phyloP scores from a whole-genome alignment of 2,113 vertebrate species.

The Anthoscopus minutus region DNA sequence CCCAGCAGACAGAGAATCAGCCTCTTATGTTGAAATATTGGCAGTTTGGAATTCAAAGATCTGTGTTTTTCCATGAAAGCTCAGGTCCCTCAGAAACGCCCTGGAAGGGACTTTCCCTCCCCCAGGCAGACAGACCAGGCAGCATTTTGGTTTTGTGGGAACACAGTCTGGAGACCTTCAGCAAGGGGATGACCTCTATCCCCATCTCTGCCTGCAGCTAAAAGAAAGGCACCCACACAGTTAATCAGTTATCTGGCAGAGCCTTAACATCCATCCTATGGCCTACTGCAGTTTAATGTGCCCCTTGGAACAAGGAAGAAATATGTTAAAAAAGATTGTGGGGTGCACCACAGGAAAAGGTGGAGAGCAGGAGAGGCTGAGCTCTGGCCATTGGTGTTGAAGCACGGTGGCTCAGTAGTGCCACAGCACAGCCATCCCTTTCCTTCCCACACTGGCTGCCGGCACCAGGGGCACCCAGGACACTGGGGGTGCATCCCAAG shows the following conservation, averaged over 20 bases:
- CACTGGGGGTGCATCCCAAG: accelerated
- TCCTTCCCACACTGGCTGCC: not conserved
- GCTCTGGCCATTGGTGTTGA: not conserved
- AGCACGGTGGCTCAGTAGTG: accelerated
- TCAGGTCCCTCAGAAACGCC: not conserved
- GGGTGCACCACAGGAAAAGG: not conserved
- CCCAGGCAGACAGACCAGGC: not conserved
- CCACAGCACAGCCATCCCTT: not conserved
- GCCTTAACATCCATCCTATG: accelerated
- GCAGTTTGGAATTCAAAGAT: not conserved
- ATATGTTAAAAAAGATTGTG: not conserved
- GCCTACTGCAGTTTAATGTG: not conserved
- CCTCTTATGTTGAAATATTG: not conserved
- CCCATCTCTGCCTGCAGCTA: not conserved
- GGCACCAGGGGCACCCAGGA: not conserved
- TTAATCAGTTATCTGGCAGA: not conserved
- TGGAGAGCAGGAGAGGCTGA: not conserved
- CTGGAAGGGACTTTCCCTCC: not conserved
- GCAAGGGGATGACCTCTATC: not conserved
- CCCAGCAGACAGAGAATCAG: not conserved
- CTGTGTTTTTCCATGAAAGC: not conserved
- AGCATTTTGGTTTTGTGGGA: not conserved
- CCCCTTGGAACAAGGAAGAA: not conserved
- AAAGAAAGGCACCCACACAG: not conserved
- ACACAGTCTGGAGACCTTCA: accelerated